Evolutionary conservation across 2,797 vertebrate species (phyloP).

Genomic region (Gymnocypris eckloni): DNA sequence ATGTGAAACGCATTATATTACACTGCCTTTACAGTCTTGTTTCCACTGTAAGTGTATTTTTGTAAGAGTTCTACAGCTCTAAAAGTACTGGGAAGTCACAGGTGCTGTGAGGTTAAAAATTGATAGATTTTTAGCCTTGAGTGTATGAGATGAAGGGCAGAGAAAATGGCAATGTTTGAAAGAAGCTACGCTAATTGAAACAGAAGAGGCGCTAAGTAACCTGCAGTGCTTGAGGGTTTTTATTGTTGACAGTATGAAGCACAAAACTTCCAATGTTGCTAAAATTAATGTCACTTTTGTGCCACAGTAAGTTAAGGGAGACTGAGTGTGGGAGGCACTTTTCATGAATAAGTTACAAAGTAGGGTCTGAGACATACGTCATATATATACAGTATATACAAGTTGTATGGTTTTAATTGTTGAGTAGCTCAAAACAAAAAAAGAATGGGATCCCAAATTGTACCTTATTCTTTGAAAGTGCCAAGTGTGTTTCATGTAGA

Average conservation of each 20-base stretch:
- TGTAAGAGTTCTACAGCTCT: slow-evolving; percentile 15
- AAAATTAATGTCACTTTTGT: slow-evolving; percentile 21
- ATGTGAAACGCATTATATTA: not conserved
- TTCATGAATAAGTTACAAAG: not conserved
- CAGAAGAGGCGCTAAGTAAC: slow-evolving; percentile 38
- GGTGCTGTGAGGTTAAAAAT: slow-evolving; percentile 6
- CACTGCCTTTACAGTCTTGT: not conserved
- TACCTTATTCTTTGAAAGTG: not conserved
- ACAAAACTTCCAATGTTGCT: slow-evolving; percentile 23
- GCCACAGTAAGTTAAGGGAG: slow-evolving; percentile 9
- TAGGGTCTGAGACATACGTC: not conserved
- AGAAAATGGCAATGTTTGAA: slow-evolving; percentile 7
- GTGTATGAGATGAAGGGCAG: slow-evolving; percentile 4
- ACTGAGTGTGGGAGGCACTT: not conserved
- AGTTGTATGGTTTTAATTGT: not conserved
- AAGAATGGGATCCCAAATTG: not conserved
- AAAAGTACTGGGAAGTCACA: not conserved
- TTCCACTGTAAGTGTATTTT: not conserved
- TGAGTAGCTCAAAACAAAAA: not conserved
- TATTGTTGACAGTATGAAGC: slow-evolving; percentile 34
- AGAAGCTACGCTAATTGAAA: slow-evolving; percentile 39
- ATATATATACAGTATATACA: not conserved
- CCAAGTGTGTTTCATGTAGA: not conserved
- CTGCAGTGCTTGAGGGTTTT: slow-evolving; percentile 22
- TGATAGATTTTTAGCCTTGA: not conserved